Evolutionary conservation across 2,797 vertebrate genomes (phyloP), one percentile per base, ranked within the genome.

Genomic region (Lacerta viridis): DNA sequence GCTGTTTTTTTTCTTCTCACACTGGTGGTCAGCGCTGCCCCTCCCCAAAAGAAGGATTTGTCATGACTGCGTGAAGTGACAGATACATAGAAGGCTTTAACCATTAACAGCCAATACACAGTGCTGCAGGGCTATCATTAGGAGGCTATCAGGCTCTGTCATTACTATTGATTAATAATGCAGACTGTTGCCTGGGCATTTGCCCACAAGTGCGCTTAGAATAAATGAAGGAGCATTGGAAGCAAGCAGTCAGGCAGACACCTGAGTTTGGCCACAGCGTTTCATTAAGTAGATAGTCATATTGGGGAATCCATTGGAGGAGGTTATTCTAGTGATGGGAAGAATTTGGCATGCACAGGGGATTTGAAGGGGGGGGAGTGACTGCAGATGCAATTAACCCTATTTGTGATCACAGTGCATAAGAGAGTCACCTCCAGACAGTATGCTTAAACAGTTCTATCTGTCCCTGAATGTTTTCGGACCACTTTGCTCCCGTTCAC

Each of bases 391-490:
- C 93, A 92, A 90, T 85, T 91, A 93, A 94, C 91, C 94, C 93
- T 93, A 93, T 91, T 91, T 92, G 94, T 41, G 96, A 89, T 96
- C 96, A 96, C 96, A 96, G 97, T 96, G 96, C 95, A 55, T 92
- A 75, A 64, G 41, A 68, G 78, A 82, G 5, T 87, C 91, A 66
- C 1, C n/a, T 88, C 81, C 18, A n/a, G 61, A 27, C 68, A 27
- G 69, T 81, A 10, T 29, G 41, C 75, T 98, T 97, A 99, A 97
- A 99, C 98, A 98, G 99, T 99, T 97, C 99, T 98, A 97, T 99
- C 99, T 1, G 98, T 94, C 92, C 98, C 98, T 3, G 99, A 97
- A 94, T 98, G 98, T 97, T 99, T 99, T 90, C 98, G 96, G 89
- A 97, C 97, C 36, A 97, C 98, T 95, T 99, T 98, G 90, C 97